Conservation (phyloP, 2,888 invertebrate genomes). For the Cantharis lateralis region DNA sequence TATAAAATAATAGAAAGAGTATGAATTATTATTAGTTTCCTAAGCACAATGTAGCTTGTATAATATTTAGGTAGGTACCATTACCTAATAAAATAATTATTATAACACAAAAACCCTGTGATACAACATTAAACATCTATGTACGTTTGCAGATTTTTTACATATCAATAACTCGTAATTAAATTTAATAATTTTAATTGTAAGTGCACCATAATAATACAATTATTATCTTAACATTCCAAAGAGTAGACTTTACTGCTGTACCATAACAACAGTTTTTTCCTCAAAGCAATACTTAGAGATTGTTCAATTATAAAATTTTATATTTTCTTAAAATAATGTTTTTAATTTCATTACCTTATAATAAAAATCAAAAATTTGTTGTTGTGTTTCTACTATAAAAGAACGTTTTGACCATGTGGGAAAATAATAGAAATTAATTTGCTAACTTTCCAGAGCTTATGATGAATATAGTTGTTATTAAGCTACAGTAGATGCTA, state of each 20-base stretch:
- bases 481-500: not conserved
- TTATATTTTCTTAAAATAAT: not conserved
- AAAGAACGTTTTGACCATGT: not conserved
- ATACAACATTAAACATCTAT: not conserved
- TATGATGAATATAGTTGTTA: not conserved
- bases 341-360: not conserved
- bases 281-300: not conserved
- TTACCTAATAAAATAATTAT: not conserved
- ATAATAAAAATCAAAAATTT: not conserved
- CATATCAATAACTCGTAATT: not conserved
- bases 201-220: not conserved
- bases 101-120: not conserved
- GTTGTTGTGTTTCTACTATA: not conserved
- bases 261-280: not conserved
- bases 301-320: not conserved
- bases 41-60: not conserved
- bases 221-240: not conserved
- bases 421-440: not conserved
- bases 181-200: not conserved
- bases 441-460: not conserved
- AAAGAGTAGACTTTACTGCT: not conserved
- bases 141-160: not conserved
- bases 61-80: not conserved
- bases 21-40: not conserved
- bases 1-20: not conserved